Evolutionary conservation across 2,113 vertebrate species (phyloP).

Genomic region (Lichenostomus cassidix): DNA sequence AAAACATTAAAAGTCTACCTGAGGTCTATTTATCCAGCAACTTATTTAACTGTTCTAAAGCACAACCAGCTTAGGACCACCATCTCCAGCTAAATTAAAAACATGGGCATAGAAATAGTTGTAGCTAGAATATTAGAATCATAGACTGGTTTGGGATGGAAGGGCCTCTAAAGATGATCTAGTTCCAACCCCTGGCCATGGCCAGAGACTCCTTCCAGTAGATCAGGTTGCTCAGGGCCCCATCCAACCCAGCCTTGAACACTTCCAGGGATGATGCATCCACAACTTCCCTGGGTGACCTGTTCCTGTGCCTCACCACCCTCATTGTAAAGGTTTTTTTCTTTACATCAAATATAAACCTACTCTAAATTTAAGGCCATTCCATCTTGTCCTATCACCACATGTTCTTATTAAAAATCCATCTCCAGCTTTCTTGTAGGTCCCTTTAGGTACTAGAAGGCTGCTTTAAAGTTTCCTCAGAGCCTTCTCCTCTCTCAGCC

Average conservation of each 20-base stretch:
- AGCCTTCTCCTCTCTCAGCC: not conserved
- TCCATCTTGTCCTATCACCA: not conserved
- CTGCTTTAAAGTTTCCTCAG: not conserved
- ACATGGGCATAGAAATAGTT: not conserved
- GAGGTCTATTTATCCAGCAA: not conserved
- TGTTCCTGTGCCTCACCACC: not conserved
- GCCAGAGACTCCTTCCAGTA: not conserved
- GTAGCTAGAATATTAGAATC: not conserved
- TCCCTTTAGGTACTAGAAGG: not conserved
- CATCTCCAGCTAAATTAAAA: not conserved
- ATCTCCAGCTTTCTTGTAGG: not conserved
- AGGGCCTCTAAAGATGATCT: not conserved
- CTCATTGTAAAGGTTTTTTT: not conserved
- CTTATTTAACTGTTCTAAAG: not conserved
- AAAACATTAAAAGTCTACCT: not conserved
- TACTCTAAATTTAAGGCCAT: not conserved
- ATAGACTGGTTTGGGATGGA: not conserved
- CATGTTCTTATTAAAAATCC: not conserved
- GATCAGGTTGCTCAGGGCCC: not conserved
- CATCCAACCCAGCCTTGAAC: not conserved
- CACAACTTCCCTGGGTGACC: rapidly evolving
- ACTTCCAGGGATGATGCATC: rapidly evolving
- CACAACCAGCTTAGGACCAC: not conserved
- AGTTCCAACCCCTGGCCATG: rapidly evolving
- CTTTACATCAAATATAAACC: rapidly evolving